Percentiles rank a stretch among this genome's conserved stretches.
Evolutionary conservation across 1,140 invertebrate genomes (phyloP).

Genomic region (Rhopalosiphum maidis): DNA sequence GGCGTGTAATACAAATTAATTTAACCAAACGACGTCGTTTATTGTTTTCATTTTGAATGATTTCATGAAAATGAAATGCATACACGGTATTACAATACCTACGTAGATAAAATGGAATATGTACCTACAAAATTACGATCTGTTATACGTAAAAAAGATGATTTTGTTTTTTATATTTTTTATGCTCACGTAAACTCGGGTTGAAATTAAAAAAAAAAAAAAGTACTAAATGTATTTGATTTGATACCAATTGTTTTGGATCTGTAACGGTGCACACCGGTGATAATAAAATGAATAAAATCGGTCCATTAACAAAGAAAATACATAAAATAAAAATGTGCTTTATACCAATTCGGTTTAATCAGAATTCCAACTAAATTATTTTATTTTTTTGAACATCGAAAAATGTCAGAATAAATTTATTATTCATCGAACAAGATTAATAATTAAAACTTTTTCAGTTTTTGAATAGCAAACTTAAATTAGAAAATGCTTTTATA

Average conservation of each 20-base stretch:
- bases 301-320: neutral
- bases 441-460: too few relatives aligned
- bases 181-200: neutral
- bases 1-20: neutral
- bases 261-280: neutral
- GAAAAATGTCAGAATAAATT: neutral
- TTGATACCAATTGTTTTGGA: neutral
- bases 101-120: neutral
- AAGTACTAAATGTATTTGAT: neutral
- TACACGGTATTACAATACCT: neutral
- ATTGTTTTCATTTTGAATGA: neutral
- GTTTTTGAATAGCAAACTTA: too few relatives aligned
- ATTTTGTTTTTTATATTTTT: neutral
- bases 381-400: neutral
- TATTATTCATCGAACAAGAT: too few relatives aligned
- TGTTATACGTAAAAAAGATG: neutral
- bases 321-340: neutral
- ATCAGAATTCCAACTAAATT: neutral
- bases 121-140: neutral
- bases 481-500: too few relatives aligned
- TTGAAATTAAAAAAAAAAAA: neutral
- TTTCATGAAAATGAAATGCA: neutral
- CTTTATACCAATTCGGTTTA: neutral
- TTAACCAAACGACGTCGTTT: neutral
- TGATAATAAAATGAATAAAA: neutral